These are phyloP conservation scores for Azorinus chamasolen DNA, from an alignment of 2,888 invertebrate species.

Conservation along the genomic window DNA sequence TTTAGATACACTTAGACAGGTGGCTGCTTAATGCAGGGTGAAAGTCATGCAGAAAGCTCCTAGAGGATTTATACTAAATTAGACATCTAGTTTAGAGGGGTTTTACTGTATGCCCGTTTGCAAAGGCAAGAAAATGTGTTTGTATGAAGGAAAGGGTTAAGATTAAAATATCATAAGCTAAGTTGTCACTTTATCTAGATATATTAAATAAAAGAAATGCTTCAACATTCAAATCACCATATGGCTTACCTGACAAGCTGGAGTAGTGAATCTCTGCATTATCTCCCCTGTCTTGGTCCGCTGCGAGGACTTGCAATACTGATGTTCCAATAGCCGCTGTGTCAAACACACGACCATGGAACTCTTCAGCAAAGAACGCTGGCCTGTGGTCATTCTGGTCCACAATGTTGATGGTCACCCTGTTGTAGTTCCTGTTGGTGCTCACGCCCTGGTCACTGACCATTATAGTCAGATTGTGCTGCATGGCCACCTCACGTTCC, in stretches of 20 bases:
- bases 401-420: slow-evolving; percentile 92
- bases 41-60: too few relatives aligned
- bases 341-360: slow-evolving; percentile 88
- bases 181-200: too few relatives aligned
- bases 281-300: slow-evolving; percentile 94
- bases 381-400: slow-evolving; percentile 97
- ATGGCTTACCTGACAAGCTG: slow-evolving; percentile 92
- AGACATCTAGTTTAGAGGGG: too few relatives aligned
- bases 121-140: too few relatives aligned
- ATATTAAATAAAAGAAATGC: too few relatives aligned
- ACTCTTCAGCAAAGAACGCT: slow-evolving; percentile 93
- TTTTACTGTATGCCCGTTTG: too few relatives aligned
- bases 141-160: too few relatives aligned
- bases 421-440: slow-evolving; percentile 93
- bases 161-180: too few relatives aligned
- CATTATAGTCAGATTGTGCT: slow-evolving; percentile 95
- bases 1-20: too few relatives aligned
- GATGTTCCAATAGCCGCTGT: slow-evolving; percentile 84
- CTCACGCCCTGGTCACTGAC: slow-evolving; percentile 96
- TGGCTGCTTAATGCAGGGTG: too few relatives aligned
- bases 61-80: too few relatives aligned
- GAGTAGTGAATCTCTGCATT: slow-evolving; percentile 94
- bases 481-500: slow-evolving; percentile 93
- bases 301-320: slow-evolving; percentile 92
- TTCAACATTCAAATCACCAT: too few relatives aligned